Evolutionary conservation across 2,888 invertebrate genomes (phyloP), one percentile per base, ranked within the genome.

Genomic region (Drosophila nigritarsus): DNA sequence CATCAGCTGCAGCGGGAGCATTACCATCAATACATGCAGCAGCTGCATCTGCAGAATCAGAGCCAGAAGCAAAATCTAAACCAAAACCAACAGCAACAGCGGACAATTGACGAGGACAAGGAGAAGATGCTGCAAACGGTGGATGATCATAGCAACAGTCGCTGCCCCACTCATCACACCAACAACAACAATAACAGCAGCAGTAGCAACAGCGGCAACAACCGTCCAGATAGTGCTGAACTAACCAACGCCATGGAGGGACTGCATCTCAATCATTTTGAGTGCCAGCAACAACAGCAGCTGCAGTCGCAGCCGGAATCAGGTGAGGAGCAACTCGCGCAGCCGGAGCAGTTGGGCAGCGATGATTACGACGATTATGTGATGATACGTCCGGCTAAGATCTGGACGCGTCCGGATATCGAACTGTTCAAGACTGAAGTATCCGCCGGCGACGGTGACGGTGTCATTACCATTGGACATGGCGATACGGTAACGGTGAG

Each of bases 1-100:
- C 95, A 96, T 65, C 99, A 99, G 92, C 94, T 99, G 53, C 99
- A 99, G 93, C 99, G 99, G 87, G 99, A 99, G 91, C 99, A 99
- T 93, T 99, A 99, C 92, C 98, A 99, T 92, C 99, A 99, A 91
- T 99, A 99, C 93, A 98, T 99, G 96, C 98, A 99, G 89, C 99
- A 99, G 92, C 94, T 99, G 45, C 96, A 95, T 63, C 73, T 92
- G 77, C 92, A 92, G 76, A 91, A 80, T 53, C 91, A 80, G 62
- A 83, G 72, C 32, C 84, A 68, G 50, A 7, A 32, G 51, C 18
- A 36, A 13, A 75, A 67, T 49, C 73, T 45, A 6, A 69, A 50
- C 32, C 62, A 74, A 55, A 63, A 72, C 62, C 74, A 24, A 24
- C 75, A 76, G 60, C 59, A 56, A 67, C 66, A 55, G 40, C 53